These are phyloP conservation scores for Malurus cyaneus DNA, from an alignment of 2,113 vertebrate genomes.

Conservation along the genomic window DNA sequence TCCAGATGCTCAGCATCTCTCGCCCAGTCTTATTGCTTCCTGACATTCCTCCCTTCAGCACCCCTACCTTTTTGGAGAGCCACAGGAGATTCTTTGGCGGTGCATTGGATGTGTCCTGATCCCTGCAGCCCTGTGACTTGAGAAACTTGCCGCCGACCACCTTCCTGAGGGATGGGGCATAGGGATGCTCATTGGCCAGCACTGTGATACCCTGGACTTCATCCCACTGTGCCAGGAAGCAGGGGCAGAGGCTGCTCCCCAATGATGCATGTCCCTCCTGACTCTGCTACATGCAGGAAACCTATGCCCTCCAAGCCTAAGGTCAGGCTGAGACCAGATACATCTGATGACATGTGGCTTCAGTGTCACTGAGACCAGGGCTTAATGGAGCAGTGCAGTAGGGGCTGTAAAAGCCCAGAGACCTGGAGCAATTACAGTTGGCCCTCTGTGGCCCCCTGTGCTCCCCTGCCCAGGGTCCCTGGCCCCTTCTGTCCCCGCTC, in stretches of 20 bases:
- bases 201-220: neutral
- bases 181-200: neutral
- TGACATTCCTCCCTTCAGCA: rapidly evolving
- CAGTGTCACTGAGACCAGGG: neutral
- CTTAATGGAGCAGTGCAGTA: rapidly evolving
- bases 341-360: neutral
- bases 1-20: neutral
- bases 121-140: neutral
- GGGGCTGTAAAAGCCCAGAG: neutral
- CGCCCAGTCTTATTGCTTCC: rapidly evolving
- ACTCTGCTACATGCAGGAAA: neutral
- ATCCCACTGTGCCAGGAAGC: neutral
- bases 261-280: neutral
- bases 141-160: neutral
- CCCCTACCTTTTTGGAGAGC: neutral
- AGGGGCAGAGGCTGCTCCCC: neutral
- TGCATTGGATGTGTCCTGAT: neutral
- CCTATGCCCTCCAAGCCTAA: neutral
- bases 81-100: neutral
- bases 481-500: neutral
- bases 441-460: neutral
- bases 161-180: neutral
- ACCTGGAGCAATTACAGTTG: neutral
- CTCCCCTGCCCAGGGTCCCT: neutral
- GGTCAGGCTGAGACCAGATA: neutral